These are phyloP conservation scores for Drosophila tristis DNA, from an alignment of 1,140 invertebrate genomes.

Conservation along the genomic window DNA sequence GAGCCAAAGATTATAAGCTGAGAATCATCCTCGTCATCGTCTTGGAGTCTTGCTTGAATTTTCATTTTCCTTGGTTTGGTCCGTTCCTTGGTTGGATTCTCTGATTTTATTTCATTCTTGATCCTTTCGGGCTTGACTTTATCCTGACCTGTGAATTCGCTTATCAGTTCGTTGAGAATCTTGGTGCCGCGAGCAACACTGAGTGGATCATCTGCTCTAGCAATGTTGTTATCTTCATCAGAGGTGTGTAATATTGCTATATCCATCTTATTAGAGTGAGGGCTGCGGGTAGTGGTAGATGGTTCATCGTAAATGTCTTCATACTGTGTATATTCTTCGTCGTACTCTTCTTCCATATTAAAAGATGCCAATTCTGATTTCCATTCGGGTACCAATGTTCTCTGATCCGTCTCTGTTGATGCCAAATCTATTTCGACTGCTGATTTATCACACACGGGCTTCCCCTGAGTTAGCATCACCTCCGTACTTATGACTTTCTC, in stretches of 20 bases:
- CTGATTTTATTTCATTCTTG: too few relatives aligned
- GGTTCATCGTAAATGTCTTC: too few relatives aligned
- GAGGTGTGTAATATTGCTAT: not conserved
- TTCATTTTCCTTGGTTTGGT: too few relatives aligned
- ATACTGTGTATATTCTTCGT: constrained; percentile 1
- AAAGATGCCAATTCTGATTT: not conserved
- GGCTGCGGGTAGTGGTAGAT: too few relatives aligned
- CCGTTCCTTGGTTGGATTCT: too few relatives aligned
- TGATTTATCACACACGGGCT: not conserved
- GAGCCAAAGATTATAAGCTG: too few relatives aligned
- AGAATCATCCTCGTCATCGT: too few relatives aligned
- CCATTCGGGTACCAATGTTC: not conserved
- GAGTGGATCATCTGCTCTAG: constrained; percentile 15
- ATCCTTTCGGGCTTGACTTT: not conserved
- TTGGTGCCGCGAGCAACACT: constrained; percentile 13
- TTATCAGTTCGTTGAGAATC: constrained; percentile 26
- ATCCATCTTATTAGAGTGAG: too few relatives aligned
- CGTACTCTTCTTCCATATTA: not conserved
- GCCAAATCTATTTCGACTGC: constrained; percentile 5
- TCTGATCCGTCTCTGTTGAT: not conserved
- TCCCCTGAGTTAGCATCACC: constrained; percentile 17
- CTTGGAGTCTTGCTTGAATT: too few relatives aligned
- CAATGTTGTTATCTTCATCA: not conserved
- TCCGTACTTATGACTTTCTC: constrained; percentile 59
- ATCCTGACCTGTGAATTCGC: constrained; percentile 14